A percentile compares a stretch with the other conserved stretches of the same genome.
Evolutionary conservation across 1,140 invertebrate genomes (phyloP).

Genomic region (Habropoda laboriosa): DNA sequence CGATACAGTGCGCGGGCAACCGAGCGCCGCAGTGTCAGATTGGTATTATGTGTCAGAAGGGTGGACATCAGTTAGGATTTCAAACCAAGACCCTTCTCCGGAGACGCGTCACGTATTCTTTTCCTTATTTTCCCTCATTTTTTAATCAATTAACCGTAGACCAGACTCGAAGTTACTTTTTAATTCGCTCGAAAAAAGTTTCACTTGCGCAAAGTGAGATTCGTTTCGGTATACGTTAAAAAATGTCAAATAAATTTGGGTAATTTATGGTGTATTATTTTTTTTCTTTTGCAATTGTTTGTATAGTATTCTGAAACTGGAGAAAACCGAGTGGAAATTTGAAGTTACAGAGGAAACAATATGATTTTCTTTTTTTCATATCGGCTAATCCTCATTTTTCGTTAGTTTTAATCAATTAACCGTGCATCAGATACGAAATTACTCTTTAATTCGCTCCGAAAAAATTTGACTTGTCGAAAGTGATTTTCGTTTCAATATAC

Average conservation of each 20-base stretch:
- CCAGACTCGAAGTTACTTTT: too few relatives aligned
- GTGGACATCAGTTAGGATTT: constrained; percentile 44
- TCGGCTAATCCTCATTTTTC: not conserved
- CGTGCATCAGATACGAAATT: too few relatives aligned
- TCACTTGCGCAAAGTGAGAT: too few relatives aligned
- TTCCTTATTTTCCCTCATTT: not conserved
- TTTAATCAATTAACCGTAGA: not conserved
- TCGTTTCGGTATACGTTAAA: too few relatives aligned
- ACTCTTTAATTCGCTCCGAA: not conserved
- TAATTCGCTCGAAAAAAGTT: not conserved
- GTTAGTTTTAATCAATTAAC: not conserved
- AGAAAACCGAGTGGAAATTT: too few relatives aligned
- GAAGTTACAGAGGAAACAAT: too few relatives aligned
- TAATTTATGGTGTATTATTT: not conserved
- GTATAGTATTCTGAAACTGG: fast-evolving
- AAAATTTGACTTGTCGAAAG: not conserved
- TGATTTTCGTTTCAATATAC: too few relatives aligned
- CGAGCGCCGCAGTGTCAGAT: constrained; percentile 44
- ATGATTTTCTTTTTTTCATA: too few relatives aligned
- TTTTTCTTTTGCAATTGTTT: not conserved
- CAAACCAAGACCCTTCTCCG: not conserved
- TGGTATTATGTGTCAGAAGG: constrained; percentile 50
- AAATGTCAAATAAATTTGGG: too few relatives aligned
- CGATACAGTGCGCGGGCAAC: constrained; percentile 57
- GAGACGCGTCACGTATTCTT: not conserved